Evolutionary conservation across 2,113 vertebrate species (phyloP), one percentile per base, ranked within the genome.

Genomic region (Cebidichthys violaceus): DNA sequence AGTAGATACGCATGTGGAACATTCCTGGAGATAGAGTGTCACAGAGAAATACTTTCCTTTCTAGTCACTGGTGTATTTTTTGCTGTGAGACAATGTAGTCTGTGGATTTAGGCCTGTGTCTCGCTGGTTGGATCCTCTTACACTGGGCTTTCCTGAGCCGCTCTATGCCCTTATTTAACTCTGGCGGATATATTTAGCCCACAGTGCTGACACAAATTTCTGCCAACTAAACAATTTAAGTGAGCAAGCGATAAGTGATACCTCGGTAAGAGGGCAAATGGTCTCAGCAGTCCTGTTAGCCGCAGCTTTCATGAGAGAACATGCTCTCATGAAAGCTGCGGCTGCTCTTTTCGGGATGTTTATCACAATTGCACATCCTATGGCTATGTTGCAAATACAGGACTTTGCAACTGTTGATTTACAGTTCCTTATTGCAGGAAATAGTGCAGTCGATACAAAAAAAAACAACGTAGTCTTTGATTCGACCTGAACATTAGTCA

Each of bases 121-220:
- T 91, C 74, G 82, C 83, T 67, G 77, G 27, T 72, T 84, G 88
- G 92, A 89, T 95, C 94, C 45, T 88, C 91, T 96, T 95, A 92
- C 95, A 88, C 5, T 70, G 92, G 94, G 94, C 92, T 95, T 94
- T 93, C 94, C 94, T 95, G 92, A 89, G 90, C 91, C 22, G 86
- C 90, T 90, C 76, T 35, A 94, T 94, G 94, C 92, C 95, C 93
- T 95, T 95, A 95, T 95, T 95, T 95, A 96, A 94, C 94, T 89
- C 92, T 75, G 77, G 43, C 1, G 82, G 92, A 86, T 95, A 95
- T 95, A 95, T 95, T 95, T 95, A 95, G 93, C 90, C 61, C 83
- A 6, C 86, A 62, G 82, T 88, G 94, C 93, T 92, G 92, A 94
- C 91, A 88, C 87, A 81, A 78, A 91, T 89, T 95, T 95, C 89